Evolutionary conservation across 2,113 vertebrate species (phyloP).

Genomic region (Tyto alba): DNA sequence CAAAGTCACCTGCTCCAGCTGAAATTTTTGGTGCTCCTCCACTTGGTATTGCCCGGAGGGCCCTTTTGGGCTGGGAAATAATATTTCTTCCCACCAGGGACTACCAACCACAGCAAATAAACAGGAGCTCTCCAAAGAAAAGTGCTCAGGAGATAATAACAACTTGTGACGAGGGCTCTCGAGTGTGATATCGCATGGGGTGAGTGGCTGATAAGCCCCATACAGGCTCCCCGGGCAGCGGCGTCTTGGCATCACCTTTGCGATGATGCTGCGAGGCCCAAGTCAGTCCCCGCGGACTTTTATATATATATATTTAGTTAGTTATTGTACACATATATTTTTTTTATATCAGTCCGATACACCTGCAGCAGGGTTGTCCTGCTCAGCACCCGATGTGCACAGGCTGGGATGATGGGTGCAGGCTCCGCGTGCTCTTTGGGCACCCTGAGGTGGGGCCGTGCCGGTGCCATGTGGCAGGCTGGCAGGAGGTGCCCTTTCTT

Average conservation of each 20-base stretch:
- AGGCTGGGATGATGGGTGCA: background rate
- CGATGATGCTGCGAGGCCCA: no score
- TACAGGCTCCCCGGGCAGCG: accelerated
- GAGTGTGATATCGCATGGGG: accelerated
- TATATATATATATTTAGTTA: background rate
- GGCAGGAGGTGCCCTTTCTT: background rate
- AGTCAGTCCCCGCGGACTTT: background rate
- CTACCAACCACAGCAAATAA: background rate
- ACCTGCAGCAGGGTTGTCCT: background rate
- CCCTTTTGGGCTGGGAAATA: background rate
- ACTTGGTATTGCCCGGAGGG: background rate
- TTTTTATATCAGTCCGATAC: background rate
- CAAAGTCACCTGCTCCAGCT: background rate
- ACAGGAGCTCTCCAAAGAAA: background rate
- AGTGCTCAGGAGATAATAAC: background rate
- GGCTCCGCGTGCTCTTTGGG: background rate
- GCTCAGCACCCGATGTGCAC: background rate
- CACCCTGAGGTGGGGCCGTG: accelerated
- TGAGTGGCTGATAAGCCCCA: background rate
- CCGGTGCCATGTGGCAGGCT: background rate
- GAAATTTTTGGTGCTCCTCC: background rate
- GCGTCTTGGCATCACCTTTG: accelerated
- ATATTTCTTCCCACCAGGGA: background rate
- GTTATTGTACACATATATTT: no score
- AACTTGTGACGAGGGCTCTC: background rate